Base-by-base conservation (phyloP, 35 echinoderm and acorn worm species). In the Ophioderma brevispina region DNA sequence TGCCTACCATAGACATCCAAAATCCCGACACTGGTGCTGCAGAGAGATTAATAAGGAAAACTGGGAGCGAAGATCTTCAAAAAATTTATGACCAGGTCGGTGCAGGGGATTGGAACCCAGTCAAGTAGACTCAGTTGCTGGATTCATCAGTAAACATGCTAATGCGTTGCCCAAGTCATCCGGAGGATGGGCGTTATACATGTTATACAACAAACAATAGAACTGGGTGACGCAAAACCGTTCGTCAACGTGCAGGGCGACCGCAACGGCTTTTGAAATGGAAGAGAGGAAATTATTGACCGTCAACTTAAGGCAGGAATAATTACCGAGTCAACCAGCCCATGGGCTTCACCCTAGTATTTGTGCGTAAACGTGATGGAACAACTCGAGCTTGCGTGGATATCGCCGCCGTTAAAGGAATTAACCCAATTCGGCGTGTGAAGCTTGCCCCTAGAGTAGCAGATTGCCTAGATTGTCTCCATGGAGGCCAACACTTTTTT, bases 371-470 rank as follows among this genome's bases (percentile, higher is more conserved):
- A 70, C 5, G 59, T 2, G 85, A 89, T 43, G 94, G 94, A 1
- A 79, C 75, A 18, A 64, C 80, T 0, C 36, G 89, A 11, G 35
- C 64, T 0, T 95, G 93, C 32, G 84, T 95, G 0, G 89, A 95
- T 95, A 92, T 64, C 76, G 94, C 3, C 84, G 88, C n/a, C n/a
- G 46, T 17, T 95, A 3, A 95, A 95, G 34, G 33, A 64, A 41
- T 84, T 89, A 0, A 95, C 90, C 4, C 1, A 18, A 30, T 40
- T 40, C 30, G 85, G 92, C 43, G 56, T 79, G 1, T 90, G 80
- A 33, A 78, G 78, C 23, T 33, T 95, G 80, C 63, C n/a, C n/a
- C 94, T 89, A 18, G 55, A 10, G 78, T 95, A 32, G 56, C 85
- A 35, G 89, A 90, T 41, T 84, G 80, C 39, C n/a, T 90, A 35